These are phyloP conservation scores for Linurgus olivaceus DNA, from an alignment of 2,797 vertebrate genomes.

Conservation along the genomic window DNA sequence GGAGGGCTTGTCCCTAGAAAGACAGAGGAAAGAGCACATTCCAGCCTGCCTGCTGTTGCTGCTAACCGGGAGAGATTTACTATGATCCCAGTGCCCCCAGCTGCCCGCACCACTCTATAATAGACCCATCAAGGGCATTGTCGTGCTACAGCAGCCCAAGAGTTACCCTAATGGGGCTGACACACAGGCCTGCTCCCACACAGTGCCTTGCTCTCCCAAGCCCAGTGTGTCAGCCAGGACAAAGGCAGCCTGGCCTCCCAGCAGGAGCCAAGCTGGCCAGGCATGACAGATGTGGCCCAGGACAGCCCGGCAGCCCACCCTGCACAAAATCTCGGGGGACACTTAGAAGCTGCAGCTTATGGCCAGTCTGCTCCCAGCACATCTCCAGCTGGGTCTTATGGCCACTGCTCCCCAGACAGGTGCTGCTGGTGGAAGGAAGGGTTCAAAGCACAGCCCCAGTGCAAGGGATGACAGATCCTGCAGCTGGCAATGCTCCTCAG, in stretches of 20 bases:
- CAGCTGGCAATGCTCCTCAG: neutral
- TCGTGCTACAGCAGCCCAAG: neutral
- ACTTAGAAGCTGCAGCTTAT: neutral
- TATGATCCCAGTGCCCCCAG: neutral
- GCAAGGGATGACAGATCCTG: neutral
- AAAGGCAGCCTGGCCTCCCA: neutral
- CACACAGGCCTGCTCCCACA: rapidly evolving
- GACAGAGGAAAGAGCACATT: rapidly evolving
- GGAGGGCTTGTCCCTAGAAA: neutral
- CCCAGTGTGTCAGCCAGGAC: neutral
- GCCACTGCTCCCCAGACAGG: neutral
- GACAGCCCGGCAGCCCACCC: rapidly evolving
- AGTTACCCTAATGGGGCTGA: neutral
- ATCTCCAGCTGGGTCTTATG: neutral
- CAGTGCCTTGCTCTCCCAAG: neutral
- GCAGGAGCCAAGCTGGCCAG: neutral
- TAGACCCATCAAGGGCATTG: slow-evolving; percentile 11
- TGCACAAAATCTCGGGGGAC: rapidly evolving
- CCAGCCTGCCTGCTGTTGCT: neutral
- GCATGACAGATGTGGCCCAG: neutral
- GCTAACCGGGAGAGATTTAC: neutral
- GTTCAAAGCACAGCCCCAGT: neutral
- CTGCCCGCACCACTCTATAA: neutral
- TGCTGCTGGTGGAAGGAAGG: neutral
- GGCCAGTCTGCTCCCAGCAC: neutral